Evolutionary conservation across 2,888 invertebrate genomes (phyloP).

Genomic region (Phytoseiulus persimilis): DNA sequence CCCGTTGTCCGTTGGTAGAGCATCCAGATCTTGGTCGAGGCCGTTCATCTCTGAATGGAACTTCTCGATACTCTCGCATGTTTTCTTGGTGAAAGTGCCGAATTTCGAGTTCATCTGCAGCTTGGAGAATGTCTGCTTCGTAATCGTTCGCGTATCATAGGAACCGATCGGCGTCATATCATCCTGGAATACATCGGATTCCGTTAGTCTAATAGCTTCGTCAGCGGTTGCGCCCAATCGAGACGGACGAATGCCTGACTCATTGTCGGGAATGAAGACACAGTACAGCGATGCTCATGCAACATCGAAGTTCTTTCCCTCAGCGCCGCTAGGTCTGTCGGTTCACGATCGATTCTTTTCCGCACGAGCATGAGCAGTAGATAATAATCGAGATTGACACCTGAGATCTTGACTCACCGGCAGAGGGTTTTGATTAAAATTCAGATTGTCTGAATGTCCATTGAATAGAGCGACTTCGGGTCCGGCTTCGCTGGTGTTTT

Average conservation of each 20-base stretch:
- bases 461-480: constrained; percentile 8
- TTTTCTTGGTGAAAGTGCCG: constrained; percentile 17
- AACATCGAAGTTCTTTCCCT: too few species aligned
- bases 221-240: too few species aligned
- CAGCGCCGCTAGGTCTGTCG: too few species aligned
- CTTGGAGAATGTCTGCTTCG: constrained; percentile 23
- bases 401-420: not conserved
- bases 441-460: not conserved
- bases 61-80: constrained; percentile 32
- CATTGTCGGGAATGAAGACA: too few species aligned
- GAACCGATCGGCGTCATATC: not conserved
- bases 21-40: not conserved
- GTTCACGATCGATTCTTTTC: too few species aligned
- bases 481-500: constrained; percentile 24
- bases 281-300: too few species aligned
- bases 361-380: too few species aligned
- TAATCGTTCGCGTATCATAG: constrained; percentile 18
- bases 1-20: not conserved
- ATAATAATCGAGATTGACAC: not conserved
- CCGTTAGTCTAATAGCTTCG: too few species aligned
- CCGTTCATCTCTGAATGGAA: not conserved
- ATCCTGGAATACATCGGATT: not conserved
- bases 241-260: too few species aligned
- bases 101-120: constrained; percentile 25
- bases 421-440: not conserved